These are phyloP conservation scores for Lithosia quadra DNA, from an alignment of 2,888 invertebrate genomes.

Conservation along the genomic window DNA sequence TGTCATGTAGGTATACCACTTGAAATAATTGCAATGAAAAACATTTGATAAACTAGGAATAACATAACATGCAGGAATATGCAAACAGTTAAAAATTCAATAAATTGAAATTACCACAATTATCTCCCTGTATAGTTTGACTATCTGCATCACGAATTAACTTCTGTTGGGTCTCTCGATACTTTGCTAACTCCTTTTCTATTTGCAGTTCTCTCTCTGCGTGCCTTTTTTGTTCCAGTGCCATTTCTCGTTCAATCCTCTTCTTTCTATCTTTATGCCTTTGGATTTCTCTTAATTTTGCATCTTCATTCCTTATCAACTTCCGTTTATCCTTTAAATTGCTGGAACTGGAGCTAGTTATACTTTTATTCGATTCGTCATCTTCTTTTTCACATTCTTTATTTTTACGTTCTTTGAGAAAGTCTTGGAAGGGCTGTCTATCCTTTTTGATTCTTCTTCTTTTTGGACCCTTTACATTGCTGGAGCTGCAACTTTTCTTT, in stretches of 20 bases:
- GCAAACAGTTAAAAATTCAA: neutral
- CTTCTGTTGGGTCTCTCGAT: slow-evolving; percentile 21
- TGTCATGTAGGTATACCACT: too few species aligned
- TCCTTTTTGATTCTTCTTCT: neutral
- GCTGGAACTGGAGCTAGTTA: too few species aligned
- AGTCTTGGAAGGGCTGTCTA: too few species aligned
- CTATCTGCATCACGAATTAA: slow-evolving; percentile 15
- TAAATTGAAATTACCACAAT: neutral
- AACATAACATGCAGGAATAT: too few species aligned
- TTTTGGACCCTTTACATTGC: neutral
- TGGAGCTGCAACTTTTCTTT: neutral
- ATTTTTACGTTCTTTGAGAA: neutral
- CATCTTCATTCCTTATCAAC: slow-evolving; percentile 8
- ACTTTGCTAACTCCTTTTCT: slow-evolving; percentile 14
- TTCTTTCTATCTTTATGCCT: slow-evolving; percentile 12
- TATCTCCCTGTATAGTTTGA: neutral
- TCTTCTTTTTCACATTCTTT: neutral
- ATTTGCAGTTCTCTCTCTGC: slow-evolving; percentile 15
- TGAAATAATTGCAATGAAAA: neutral
- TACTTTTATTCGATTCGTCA: too few species aligned
- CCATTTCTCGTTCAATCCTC: slow-evolving; percentile 7
- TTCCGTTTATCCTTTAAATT: neutral
- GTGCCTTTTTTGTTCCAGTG: slow-evolving; percentile 14
- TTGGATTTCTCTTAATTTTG: slow-evolving; percentile 17
- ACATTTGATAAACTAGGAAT: too few species aligned